Conservation (phyloP, 1,140 invertebrate genomes). For the Neelides sp. region DNA sequence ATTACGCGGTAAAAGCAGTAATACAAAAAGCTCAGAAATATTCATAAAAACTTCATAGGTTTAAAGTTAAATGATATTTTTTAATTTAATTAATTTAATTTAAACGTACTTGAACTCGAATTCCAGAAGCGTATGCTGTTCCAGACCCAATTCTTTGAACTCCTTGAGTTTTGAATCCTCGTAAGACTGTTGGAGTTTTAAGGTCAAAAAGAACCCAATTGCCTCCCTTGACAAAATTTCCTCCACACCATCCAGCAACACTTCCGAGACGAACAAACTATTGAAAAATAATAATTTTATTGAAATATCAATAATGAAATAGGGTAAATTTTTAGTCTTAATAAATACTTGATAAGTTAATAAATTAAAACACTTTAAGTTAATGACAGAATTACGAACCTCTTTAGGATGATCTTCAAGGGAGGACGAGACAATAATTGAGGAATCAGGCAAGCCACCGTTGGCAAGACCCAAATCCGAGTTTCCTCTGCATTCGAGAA, state of each 20-base stretch:
- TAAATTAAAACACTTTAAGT: background rate
- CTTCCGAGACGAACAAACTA: slow-evolving; percentile 67
- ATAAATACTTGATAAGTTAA: too few species aligned
- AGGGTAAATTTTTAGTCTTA: background rate
- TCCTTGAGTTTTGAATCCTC: slow-evolving; percentile 78
- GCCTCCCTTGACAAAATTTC: slow-evolving; percentile 60
- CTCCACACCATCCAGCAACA: slow-evolving; percentile 70
- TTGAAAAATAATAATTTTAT: slow-evolving; percentile 31
- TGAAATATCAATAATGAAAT: background rate
- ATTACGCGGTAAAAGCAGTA: background rate
- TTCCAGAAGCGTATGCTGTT: slow-evolving; percentile 72
- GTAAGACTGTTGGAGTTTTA: slow-evolving; percentile 74
- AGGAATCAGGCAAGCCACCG: slow-evolving; percentile 76
- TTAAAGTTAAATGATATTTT: background rate
- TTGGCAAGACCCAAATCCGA: slow-evolving; percentile 64
- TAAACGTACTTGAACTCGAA: slow-evolving; percentile 51
- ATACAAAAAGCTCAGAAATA: too few species aligned
- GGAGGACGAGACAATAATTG: slow-evolving; percentile 68
- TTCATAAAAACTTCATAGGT: too few species aligned
- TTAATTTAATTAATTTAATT: slow-evolving; percentile 2
- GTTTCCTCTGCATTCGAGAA: slow-evolving; percentile 74
- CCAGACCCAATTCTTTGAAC: slow-evolving; percentile 62
- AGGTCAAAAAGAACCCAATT: slow-evolving; percentile 82
- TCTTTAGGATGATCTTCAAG: slow-evolving; percentile 69
- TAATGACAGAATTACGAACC: slow-evolving; percentile 39